Conservation (phyloP, 2,113 vertebrate species). For the Lamprotornis superbus region DNA sequence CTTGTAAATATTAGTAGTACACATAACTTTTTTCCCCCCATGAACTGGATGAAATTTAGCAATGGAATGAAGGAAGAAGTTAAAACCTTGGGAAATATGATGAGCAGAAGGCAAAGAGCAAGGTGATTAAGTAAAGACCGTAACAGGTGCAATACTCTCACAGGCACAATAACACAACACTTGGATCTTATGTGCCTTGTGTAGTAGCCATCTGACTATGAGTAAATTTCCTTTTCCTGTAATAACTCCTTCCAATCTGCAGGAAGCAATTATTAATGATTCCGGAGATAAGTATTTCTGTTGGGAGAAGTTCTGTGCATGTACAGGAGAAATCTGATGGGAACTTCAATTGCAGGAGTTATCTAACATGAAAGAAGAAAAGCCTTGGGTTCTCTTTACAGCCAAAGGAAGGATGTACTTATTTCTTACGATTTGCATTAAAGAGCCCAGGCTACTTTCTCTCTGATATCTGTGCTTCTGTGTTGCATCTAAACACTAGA, state of each 20-base stretch:
- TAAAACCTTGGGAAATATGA: neutral
- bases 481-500: neutral
- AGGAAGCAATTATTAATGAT: neutral
- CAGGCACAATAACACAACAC: neutral
- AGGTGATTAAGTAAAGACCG: neutral
- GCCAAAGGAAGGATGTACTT: neutral
- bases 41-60: neutral
- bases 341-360: neutral
- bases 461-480: neutral
- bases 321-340: neutral
- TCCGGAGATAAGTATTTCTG: neutral
- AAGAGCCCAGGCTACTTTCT: neutral
- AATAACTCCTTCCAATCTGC: neutral
- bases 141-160: neutral
- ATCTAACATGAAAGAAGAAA: neutral
- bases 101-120: neutral
- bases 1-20: neutral
- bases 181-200: neutral
- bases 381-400: neutral
- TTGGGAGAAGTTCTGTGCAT: neutral
- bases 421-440: neutral
- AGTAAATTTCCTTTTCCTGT: neutral
- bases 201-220: neutral
- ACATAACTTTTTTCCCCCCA: rapidly evolving
- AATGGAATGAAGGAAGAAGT: neutral